These are phyloP conservation scores for Pristionchus japonicus DNA, from an alignment of 2,888 invertebrate genomes.

Conservation along the genomic window DNA sequence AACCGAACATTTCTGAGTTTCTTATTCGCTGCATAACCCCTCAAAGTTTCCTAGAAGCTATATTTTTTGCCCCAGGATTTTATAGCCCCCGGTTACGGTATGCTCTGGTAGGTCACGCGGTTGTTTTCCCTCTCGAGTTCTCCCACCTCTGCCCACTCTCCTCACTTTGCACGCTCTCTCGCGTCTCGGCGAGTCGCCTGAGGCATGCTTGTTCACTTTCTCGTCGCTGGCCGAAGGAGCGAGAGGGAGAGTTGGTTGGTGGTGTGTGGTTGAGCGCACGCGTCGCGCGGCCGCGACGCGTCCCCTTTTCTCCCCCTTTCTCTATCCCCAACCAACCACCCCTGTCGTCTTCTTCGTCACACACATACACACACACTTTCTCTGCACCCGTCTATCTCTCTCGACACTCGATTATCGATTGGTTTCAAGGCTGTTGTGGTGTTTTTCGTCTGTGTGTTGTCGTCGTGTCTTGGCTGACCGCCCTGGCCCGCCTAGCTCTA, in stretches of 20 bases:
- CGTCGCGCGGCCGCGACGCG: not conserved
- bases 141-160: not conserved
- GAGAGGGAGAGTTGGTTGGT: not conserved
- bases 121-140: not conserved
- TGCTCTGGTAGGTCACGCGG: not conserved
- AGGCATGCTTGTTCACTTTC: constrained; percentile 41
- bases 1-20: too few species aligned
- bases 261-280: constrained; percentile 24
- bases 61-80: too few species aligned
- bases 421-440: not conserved
- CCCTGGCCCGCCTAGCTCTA: not conserved
- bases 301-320: not conserved
- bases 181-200: not conserved
- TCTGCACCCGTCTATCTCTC: constrained; percentile 10
- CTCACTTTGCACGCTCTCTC: not conserved
- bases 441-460: not conserved
- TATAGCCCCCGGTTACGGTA: not conserved
- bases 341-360: not conserved
- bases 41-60: too few species aligned
- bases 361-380: constrained; percentile 15
- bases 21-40: too few species aligned
- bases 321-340: not conserved
- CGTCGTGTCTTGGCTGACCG: not conserved
- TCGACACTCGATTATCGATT: constrained; percentile 10
- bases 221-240: not conserved